Evolutionary conservation across 1,140 invertebrate species (phyloP).

Genomic region (Hylyphantes graminicola): DNA sequence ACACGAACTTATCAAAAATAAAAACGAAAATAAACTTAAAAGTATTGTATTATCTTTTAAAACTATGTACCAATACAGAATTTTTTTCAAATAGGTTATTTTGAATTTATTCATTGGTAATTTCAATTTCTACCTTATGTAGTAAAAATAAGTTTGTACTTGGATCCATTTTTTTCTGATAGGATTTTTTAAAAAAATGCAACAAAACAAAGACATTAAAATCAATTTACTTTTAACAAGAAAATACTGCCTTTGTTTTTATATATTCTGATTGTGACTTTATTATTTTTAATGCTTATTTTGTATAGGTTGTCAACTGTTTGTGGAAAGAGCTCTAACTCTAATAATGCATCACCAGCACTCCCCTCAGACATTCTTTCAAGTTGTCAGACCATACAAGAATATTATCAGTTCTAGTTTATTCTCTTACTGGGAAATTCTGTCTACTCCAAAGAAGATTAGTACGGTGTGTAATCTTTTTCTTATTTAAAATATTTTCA

Average conservation of each 20-base stretch:
- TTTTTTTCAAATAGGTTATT: no score
- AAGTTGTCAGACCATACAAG: conserved; percentile 9
- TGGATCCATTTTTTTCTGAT: no score
- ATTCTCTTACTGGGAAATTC: conserved; percentile 17
- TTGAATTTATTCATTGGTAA: no score
- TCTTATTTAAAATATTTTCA: background rate
- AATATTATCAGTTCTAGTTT: background rate
- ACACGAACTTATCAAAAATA: no score
- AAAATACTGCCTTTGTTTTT: background rate
- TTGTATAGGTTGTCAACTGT: conserved; percentile 25
- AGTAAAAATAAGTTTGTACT: no score
- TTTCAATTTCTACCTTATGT: no score
- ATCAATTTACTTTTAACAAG: background rate
- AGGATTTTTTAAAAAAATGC: no score
- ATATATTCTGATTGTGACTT: background rate
- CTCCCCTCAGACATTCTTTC: background rate
- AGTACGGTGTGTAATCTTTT: background rate
- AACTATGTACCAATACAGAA: no score
- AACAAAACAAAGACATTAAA: no score
- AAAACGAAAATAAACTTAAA: no score
- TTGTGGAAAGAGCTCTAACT: conserved; percentile 22
- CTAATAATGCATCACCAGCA: conserved; percentile 30
- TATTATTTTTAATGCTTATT: background rate
- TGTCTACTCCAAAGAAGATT: background rate
- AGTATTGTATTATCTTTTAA: no score